Percentiles rank a stretch among this genome's conserved stretches.
Evolutionary conservation across 1,140 invertebrate genomes (phyloP).

Genomic region (Lordiphosa stackelbergi): DNA sequence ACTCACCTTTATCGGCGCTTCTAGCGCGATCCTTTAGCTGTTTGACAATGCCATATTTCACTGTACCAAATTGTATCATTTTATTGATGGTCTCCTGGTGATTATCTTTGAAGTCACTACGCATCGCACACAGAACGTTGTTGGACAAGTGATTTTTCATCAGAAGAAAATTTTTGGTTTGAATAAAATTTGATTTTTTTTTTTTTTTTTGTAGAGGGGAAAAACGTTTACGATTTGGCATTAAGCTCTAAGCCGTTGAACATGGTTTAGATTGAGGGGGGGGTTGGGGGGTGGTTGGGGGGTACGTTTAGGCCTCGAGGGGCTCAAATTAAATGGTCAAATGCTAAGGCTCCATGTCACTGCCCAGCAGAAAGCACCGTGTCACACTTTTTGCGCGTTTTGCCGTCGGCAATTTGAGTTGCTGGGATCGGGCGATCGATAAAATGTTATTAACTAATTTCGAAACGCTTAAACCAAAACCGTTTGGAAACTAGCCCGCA

Average conservation of each 20-base stretch:
- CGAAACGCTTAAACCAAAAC: too few relatives aligned
- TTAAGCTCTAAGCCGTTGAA: slow-evolving; percentile 5
- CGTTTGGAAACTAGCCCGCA: background rate
- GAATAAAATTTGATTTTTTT: slow-evolving; percentile 1
- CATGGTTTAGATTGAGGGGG: background rate
- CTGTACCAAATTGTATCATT: slow-evolving; percentile 81
- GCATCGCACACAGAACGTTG: slow-evolving; percentile 75
- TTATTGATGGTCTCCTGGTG: slow-evolving; percentile 77
- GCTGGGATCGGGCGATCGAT: too few relatives aligned
- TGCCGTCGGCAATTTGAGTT: slow-evolving; percentile 20
- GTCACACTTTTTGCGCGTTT: slow-evolving; percentile 25
- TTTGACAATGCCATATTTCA: slow-evolving; percentile 80
- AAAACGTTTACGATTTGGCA: slow-evolving; percentile 17
- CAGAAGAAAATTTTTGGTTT: slow-evolving; percentile 45
- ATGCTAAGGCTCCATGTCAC: slow-evolving; percentile 22
- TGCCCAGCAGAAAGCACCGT: too few relatives aligned
- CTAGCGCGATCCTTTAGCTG: slow-evolving; percentile 77
- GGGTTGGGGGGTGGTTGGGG: background rate
- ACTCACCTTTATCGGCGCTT: slow-evolving; percentile 67
- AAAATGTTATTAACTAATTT: too few relatives aligned
- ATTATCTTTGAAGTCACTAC: slow-evolving; percentile 77
- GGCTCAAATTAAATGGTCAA: slow-evolving; percentile 17
- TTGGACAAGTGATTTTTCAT: slow-evolving; percentile 74
- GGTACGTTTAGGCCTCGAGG: background rate
- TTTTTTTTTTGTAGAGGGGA: background rate